Evolutionary conservation across 2,888 invertebrate genomes (phyloP).

Genomic region (Punctoribates punctum): DNA sequence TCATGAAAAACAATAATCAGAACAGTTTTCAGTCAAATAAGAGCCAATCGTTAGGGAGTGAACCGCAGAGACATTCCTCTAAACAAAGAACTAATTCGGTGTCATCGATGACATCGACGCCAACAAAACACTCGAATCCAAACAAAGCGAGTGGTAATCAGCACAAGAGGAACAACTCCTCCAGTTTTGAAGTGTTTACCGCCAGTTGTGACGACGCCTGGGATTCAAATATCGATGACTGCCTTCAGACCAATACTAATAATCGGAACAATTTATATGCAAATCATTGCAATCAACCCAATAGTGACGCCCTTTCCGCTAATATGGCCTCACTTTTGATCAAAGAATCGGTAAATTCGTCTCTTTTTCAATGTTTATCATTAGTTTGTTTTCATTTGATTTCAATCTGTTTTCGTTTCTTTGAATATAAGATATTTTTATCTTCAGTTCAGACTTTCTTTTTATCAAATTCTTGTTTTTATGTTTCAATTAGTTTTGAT

Average conservation of each 20-base stretch:
- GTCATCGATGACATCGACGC: conserved; percentile 11
- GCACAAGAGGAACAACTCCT: conserved; percentile 26
- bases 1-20: conserved; percentile 24
- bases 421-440: no score
- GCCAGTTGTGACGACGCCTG: conserved; percentile 44
- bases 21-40: conserved; percentile 1
- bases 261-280: neutral
- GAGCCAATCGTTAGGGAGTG: neutral
- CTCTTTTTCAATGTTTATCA: neutral
- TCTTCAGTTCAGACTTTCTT: no score
- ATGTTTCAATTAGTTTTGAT: no score
- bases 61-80: neutral
- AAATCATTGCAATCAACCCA: neutral
- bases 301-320: neutral
- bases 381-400: neutral
- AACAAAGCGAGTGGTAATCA: neutral
- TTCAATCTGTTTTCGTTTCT: no score
- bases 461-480: no score
- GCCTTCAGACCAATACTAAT: conserved; percentile 14
- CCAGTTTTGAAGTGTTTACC: conserved; percentile 41
- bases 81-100: conserved; percentile 12
- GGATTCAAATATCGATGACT: conserved; percentile 43
- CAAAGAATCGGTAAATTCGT: conserved; percentile 40
- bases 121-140: neutral
- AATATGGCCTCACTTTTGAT: conserved; percentile 32